Conservation (phyloP, 2,888 invertebrate species). For the Scaptomyza flava region DNA sequence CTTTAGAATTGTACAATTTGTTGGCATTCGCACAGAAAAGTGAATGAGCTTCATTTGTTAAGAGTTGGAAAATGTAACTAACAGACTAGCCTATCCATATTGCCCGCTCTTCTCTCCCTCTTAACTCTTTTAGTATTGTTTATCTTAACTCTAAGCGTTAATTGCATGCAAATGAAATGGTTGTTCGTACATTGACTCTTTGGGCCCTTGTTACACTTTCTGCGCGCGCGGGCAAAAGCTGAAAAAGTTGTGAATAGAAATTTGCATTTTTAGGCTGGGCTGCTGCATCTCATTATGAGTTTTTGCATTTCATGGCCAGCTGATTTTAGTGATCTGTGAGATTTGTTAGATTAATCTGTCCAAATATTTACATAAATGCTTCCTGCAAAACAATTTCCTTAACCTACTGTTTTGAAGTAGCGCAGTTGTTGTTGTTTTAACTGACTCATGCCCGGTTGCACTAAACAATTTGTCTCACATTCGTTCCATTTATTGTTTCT, state of each 20-base stretch:
- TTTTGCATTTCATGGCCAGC: conserved; percentile 71
- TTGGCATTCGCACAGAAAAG: conserved; percentile 25
- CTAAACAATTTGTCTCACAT: conserved; percentile 59
- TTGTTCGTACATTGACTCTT: conserved; percentile 41
- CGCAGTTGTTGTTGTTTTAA: conserved; percentile 1
- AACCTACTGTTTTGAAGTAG: conserved; percentile 22
- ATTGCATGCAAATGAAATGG: conserved; percentile 71
- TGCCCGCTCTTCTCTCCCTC: no score
- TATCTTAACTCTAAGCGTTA: conserved; percentile 47
- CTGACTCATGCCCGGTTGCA: conserved; percentile 20
- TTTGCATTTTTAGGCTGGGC: conserved; percentile 46
- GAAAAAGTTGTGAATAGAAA: conserved; percentile 13
- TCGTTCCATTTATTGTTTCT: conserved; percentile 8
- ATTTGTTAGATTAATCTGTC: conserved; percentile 25
- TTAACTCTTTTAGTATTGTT: conserved; percentile 1
- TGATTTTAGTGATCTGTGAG: conserved; percentile 32
- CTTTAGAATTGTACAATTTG: conserved; percentile 37
- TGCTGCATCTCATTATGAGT: conserved; percentile 51
- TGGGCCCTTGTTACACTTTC: conserved; percentile 72
- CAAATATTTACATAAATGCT: conserved; percentile 54
- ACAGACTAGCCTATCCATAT: no score
- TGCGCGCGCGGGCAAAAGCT: conserved; percentile 36
- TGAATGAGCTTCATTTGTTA: conserved; percentile 35
- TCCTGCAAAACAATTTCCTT: conserved; percentile 52
- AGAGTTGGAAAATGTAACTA: neutral